These are phyloP conservation scores for Pantherophis guttatus DNA, from an alignment of 2,113 vertebrate species.

Conservation along the genomic window DNA sequence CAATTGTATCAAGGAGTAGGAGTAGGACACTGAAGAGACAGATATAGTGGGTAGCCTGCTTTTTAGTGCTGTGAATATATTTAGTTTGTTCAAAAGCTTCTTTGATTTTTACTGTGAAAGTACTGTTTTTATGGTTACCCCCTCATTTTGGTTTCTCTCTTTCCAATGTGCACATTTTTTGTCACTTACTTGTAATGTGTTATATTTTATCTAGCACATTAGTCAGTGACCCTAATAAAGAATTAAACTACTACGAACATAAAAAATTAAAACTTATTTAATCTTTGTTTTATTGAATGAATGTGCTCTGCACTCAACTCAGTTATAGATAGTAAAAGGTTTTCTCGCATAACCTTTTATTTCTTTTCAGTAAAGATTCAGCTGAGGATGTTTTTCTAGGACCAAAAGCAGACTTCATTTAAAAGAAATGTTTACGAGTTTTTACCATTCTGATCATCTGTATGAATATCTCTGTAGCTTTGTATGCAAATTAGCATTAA, in stretches of 20 bases:
- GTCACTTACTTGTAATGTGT: not conserved
- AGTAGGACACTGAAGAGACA: not conserved
- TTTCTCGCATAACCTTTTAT: not conserved
- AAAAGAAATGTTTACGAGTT: not conserved
- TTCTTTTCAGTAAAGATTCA: not conserved
- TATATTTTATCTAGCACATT: not conserved
- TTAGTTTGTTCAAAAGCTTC: not conserved
- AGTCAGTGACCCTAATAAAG: not conserved
- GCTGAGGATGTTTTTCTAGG: not conserved
- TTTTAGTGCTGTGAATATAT: not conserved
- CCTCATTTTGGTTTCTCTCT: not conserved
- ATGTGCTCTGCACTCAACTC: not conserved
- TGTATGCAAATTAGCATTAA: not conserved
- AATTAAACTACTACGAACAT: not conserved
- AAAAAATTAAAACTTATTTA: not conserved
- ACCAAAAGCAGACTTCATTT: not conserved
- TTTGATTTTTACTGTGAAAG: not conserved
- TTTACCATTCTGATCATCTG: not conserved
- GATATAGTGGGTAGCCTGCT: not conserved
- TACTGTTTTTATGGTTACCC: not conserved
- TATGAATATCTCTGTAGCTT: constrained; percentile 1
- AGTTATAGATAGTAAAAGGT: not conserved
- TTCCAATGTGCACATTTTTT: not conserved
- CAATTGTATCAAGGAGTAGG: not conserved
- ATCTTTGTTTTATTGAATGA: not conserved